Evolutionary conservation across 2,797 vertebrate genomes (phyloP), one percentile per base, ranked within the genome.

Genomic region (Chaunax sp.): DNA sequence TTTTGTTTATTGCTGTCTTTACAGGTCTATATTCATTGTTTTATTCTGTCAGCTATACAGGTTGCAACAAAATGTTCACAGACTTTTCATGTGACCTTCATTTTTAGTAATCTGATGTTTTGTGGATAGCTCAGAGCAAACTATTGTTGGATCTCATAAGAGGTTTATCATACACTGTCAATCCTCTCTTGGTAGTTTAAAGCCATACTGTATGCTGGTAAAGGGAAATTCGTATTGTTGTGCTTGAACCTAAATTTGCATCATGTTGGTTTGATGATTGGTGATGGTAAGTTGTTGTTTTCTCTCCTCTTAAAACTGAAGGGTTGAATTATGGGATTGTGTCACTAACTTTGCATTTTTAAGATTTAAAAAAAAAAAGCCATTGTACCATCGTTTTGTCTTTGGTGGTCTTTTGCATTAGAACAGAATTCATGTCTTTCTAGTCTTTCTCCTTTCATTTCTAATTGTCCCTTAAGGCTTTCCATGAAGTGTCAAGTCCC

Each of bases 401-500:
- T 19, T 30, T 18, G 10, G 6, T 12, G 22, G 18, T 35, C 28
- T 54, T 61, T 66, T 52, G 10, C 40, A 37, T 16, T 11, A 11
- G 5, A 38, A 55, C 74, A 75, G 16, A 75, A 68, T 62, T 23
- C 22, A 68, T 81, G 49, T 80, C 52, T 49, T 68, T 64, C 30
- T 3, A 50, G 44, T 51, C 58, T 50, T 64, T 64, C 51, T 56
- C 53, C 78, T 84, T 87, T 67, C 33, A 54, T 76, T 84, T 89
- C 74, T 80, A 88, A 86, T 90, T 75, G 47, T 87, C 88, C 84
- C 69, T 88, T 37, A 77, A 89, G 82, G 84, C 87, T 81, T 82
- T 68, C 80, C 26, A 5, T 67, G 57, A 75, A 69, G 75, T 87
- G 77, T 83, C 60, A 46, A 63, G 69, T 64, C 77, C 69, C 60